Conservation (phyloP, 2,113 vertebrate genomes). For the Microtus ochrogaster region DNA sequence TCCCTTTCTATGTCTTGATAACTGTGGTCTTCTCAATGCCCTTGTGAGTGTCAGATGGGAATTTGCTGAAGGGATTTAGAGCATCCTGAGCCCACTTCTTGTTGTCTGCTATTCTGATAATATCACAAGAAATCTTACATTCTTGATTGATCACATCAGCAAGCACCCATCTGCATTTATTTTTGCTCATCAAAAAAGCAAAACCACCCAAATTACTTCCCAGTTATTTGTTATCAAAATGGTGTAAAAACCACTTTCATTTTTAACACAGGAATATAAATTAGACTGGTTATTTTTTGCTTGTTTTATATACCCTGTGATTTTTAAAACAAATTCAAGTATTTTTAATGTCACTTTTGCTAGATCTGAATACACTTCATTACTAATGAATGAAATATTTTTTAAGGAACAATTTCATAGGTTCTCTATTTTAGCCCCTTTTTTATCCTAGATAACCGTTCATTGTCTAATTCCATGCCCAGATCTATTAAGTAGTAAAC, state of each 20-base stretch:
- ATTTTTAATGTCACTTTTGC: neutral
- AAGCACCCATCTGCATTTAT: neutral
- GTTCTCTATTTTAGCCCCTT: neutral
- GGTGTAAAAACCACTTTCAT: neutral
- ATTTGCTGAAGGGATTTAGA: neutral
- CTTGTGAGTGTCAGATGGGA: neutral
- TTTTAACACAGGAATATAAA: neutral
- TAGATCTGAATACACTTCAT: neutral
- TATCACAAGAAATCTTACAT: neutral
- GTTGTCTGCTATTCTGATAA: fast-evolving
- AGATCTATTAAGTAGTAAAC: neutral
- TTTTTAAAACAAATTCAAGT: neutral
- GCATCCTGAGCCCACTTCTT: neutral
- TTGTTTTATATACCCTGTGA: neutral
- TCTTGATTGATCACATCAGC: neutral
- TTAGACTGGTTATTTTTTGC: neutral
- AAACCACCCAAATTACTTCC: neutral
- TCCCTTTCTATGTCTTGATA: neutral
- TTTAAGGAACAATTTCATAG: neutral
- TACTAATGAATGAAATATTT: neutral
- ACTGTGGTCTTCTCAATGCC: neutral
- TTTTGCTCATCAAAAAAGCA: neutral
- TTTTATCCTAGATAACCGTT: too few relatives aligned
- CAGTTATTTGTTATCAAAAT: neutral
- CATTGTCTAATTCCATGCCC: neutral